Evolutionary conservation across 2,888 invertebrate genomes (phyloP).

Genomic region (Orchesellides sinensis): DNA sequence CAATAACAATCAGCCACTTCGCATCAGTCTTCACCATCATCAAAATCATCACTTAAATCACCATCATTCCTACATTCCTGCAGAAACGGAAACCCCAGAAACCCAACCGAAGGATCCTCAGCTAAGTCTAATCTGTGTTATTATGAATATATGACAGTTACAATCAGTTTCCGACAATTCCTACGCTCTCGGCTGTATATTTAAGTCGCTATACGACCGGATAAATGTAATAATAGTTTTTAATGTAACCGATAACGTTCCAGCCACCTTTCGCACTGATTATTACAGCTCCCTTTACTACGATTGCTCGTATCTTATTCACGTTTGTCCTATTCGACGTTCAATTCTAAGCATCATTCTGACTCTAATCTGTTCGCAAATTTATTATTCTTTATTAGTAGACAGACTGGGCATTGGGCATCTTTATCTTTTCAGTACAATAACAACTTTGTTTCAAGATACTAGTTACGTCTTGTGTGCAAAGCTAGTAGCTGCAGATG

Average conservation of each 20-base stretch:
- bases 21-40: slow-evolving; percentile 36
- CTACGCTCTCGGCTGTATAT: slow-evolving; percentile 1
- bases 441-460: background rate
- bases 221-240: slow-evolving; percentile 15
- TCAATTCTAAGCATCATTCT: slow-evolving; percentile 39
- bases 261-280: too few relatives aligned
- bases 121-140: slow-evolving; percentile 64
- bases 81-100: slow-evolving; percentile 31
- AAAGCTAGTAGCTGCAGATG: too few relatives aligned
- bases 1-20: slow-evolving; percentile 48
- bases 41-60: slow-evolving; percentile 1
- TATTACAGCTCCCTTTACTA: too few relatives aligned
- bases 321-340: too few relatives aligned
- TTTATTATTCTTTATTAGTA: too few relatives aligned
- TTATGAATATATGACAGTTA: slow-evolving; percentile 64
- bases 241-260: background rate
- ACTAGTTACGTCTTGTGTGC: background rate
- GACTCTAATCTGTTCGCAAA: too few relatives aligned
- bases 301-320: too few relatives aligned
- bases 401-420: too few relatives aligned
- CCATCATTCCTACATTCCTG: slow-evolving; percentile 23
- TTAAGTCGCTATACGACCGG: too few relatives aligned
- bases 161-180: slow-evolving; percentile 57
- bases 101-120: slow-evolving; percentile 46
- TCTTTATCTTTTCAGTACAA: background rate